A percentile compares a stretch with the other conserved stretches of the same genome.
Conservation (phyloP, 2,113 vertebrate species). For the Ptyas mucosa region DNA sequence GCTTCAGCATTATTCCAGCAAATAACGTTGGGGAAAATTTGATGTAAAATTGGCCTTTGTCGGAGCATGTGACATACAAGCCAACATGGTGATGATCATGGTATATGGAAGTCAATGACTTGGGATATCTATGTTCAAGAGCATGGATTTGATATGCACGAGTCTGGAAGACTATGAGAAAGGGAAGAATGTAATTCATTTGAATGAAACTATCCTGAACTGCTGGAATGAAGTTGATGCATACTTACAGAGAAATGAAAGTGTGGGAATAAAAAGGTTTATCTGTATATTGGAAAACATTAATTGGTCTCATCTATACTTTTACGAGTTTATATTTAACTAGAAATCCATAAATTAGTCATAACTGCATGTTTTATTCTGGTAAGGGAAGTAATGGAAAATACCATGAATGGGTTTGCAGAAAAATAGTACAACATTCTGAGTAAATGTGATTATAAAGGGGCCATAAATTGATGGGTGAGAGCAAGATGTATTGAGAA, state of each 20-base stretch:
- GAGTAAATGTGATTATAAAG: neutral
- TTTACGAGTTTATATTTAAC: neutral
- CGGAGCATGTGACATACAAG: neutral
- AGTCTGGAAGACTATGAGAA: neutral
- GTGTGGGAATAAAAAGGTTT: neutral
- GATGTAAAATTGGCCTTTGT: neutral
- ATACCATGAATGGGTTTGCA: neutral
- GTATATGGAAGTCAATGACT: neutral
- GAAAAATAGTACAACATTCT: neutral
- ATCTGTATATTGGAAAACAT: neutral
- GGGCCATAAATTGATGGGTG: neutral
- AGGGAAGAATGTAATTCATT: neutral
- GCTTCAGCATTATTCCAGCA: neutral
- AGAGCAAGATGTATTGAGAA: neutral
- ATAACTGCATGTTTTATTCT: neutral
- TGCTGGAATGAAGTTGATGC: neutral
- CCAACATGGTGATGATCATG: neutral
- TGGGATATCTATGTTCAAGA: neutral
- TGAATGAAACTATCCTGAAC: neutral
- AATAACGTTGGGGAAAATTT: neutral
- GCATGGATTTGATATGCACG: neutral
- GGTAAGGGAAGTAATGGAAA: neutral
- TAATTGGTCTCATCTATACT: neutral
- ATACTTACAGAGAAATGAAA: neutral
- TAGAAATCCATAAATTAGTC: neutral